Evolutionary conservation across 2,797 vertebrate species (phyloP), one percentile per base, ranked within the genome.

Genomic region (Epinephelus coioides): DNA sequence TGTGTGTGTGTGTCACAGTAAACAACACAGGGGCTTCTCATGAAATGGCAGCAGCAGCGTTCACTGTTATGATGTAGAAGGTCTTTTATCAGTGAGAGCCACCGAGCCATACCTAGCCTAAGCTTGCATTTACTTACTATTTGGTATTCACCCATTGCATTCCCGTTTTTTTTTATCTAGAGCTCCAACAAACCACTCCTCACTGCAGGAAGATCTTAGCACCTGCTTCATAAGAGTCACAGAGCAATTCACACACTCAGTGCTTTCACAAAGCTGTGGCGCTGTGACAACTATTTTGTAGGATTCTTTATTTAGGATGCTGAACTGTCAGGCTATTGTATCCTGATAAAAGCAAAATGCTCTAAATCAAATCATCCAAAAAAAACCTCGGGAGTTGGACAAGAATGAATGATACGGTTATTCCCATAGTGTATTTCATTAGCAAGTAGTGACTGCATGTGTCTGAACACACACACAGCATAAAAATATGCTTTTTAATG

Each of bases 141-240:
- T 74, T 47, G 23, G 55, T 80, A 55, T 87, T 73, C 53, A 73
- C 23, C 44, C 15, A 14, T n/a, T 4, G 5, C 15, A n/a, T 12
- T 67, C 21, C 4, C 27, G 3, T 19, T 5, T 17, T 51, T 51
- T 43, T 69, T 54, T 43, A 65, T 71, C 25, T 50, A 50, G 3
- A 47, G 34, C 73, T 75, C 54, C 50, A 21, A 53, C 60, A 30
- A 66, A 50, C 72, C 69, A n/a, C 56, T 60, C 49, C 13, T 40
- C 71, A 54, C 30, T 72, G 60, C 8, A 11, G 47, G 38, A 61
- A 69, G 44, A 79, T 79, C 70, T 71, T 49, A 76, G 65, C 79
- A 56, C 50, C 49, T 69, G 54, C 55, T 70, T 84, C 25, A 78
- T 61, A 62, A 59, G 60, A 69, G 59, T 68, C 50, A 27, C 62